Evolutionary conservation across 2,888 invertebrate genomes (phyloP).

Genomic region (Hermaeophaga mercurialis): DNA sequence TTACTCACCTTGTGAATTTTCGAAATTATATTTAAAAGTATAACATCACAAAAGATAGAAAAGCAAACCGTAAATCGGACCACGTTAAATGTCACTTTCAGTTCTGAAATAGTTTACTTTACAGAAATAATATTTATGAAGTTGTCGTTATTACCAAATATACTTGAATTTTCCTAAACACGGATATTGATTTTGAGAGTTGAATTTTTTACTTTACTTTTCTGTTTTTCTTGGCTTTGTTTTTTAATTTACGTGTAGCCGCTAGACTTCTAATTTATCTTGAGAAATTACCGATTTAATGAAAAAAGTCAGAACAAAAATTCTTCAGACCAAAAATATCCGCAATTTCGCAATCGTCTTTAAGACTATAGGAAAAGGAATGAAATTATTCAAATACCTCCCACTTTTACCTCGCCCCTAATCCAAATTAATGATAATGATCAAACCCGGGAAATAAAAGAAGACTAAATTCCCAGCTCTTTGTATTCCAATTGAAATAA

Average conservation of each 20-base stretch:
- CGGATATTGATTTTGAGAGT: no score
- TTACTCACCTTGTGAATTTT: no score
- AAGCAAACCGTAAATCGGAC: no score
- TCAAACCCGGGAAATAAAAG: constrained; percentile 24
- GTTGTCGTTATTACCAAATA: no score
- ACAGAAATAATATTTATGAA: no score
- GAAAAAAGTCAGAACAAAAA: constrained; percentile 1
- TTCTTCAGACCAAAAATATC: neutral
- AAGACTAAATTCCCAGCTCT: constrained; percentile 19
- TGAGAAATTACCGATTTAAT: neutral
- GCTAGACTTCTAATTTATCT: neutral
- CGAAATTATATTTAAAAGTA: no score
- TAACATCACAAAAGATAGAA: no score
- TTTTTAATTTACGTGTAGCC: neutral
- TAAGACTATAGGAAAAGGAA: constrained; percentile 6
- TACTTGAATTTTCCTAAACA: no score
- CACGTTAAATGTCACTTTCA: no score
- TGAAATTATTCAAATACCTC: constrained; percentile 24
- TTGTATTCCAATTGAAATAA: constrained; percentile 25
- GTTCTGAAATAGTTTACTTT: no score
- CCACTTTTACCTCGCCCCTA: constrained; percentile 10
- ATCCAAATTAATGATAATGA: constrained; percentile 29
- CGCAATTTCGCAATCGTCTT: neutral
- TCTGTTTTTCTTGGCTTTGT: no score
- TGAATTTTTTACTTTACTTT: no score